Evolutionary conservation across 2,113 vertebrate species (phyloP).

Genomic region (Chloebia gouldiae): DNA sequence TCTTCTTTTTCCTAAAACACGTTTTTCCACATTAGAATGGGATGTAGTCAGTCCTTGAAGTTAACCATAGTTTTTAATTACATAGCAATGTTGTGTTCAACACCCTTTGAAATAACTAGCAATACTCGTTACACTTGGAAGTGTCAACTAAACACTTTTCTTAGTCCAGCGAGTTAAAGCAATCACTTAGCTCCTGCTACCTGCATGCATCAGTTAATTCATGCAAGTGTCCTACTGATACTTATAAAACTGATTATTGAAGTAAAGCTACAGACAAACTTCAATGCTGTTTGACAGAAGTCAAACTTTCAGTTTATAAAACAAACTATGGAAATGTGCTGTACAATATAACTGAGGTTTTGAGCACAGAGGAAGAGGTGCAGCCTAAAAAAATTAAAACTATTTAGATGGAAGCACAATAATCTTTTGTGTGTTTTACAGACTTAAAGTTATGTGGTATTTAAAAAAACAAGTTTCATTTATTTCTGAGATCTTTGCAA

Average conservation of each 20-base stretch:
- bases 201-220: not conserved
- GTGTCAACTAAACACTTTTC: not conserved
- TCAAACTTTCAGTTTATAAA: not conserved
- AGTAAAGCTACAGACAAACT: not conserved
- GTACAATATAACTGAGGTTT: not conserved
- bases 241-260: not conserved
- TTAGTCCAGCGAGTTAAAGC: not conserved
- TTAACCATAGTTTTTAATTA: not conserved
- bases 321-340: not conserved
- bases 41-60: not conserved
- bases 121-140: not conserved
- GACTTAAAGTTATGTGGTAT: not conserved
- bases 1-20: slow-evolving; percentile 88
- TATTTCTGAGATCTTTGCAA: not conserved
- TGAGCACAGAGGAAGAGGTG: not conserved
- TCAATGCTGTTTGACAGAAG: not conserved
- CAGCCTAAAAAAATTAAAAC: not conserved
- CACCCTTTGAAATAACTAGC: not conserved
- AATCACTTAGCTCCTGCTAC: not conserved
- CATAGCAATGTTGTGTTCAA: not conserved
- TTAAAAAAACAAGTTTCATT: not conserved
- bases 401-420: not conserved
- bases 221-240: not conserved
- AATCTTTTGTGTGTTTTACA: not conserved
- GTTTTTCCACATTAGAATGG: slow-evolving; percentile 6